A percentile compares a stretch with the other conserved stretches of the same genome.
Evolutionary conservation across 2,888 invertebrate genomes (phyloP).

Genomic region (Dione juno): DNA sequence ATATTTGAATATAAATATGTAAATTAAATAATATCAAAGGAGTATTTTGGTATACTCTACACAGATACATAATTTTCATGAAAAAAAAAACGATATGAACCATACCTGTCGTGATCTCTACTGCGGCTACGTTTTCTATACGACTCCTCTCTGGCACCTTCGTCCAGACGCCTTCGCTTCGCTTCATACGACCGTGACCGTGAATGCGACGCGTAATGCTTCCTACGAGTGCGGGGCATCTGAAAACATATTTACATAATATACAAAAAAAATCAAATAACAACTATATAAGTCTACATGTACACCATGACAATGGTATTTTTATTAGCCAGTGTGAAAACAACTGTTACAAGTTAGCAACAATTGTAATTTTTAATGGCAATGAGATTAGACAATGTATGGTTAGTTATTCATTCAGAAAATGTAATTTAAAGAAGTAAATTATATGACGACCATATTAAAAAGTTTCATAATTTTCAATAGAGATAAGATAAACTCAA

Average conservation of each 20-base stretch:
- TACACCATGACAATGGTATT: constrained; percentile 49
- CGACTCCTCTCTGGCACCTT: constrained; percentile 71
- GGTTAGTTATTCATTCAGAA: constrained; percentile 15
- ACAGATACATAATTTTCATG: background rate
- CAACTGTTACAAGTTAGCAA: constrained; percentile 45
- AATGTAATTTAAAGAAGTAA: background rate
- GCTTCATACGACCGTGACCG: constrained; percentile 85
- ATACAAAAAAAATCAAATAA: background rate
- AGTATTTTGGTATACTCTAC: background rate
- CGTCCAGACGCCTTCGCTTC: constrained; percentile 89
- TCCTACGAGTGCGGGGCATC: constrained; percentile 93
- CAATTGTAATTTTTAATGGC: constrained; percentile 43
- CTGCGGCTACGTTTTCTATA: constrained; percentile 78
- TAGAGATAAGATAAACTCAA: background rate
- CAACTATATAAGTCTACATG: background rate
- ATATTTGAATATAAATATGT: no score
- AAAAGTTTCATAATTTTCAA: background rate
- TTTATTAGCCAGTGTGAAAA: constrained; percentile 47
- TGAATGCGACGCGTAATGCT: constrained; percentile 88
- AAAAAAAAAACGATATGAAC: constrained; percentile 3
- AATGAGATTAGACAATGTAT: constrained; percentile 23
- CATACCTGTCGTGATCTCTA: constrained; percentile 85
- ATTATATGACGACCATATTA: background rate
- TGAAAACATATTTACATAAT: constrained; percentile 61
- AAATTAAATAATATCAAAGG: background rate